These are phyloP conservation scores for Elysia chlorotica DNA, from an alignment of 1,140 invertebrate species.

Conservation along the genomic window DNA sequence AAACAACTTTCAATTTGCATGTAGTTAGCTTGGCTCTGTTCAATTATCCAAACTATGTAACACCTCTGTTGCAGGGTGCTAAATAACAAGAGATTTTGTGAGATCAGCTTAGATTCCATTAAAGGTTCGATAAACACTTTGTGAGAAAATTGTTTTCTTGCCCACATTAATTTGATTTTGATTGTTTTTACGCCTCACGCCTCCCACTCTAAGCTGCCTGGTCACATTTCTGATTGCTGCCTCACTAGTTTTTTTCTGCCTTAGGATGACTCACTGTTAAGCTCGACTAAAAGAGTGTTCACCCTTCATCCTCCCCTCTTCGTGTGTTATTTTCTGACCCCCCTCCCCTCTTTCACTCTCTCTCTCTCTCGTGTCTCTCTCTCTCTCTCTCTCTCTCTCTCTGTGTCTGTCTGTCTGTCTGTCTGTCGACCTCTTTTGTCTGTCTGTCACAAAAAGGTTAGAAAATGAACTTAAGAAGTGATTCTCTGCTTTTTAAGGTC, in stretches of 20 bases:
- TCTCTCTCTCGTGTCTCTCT: slow-evolving; percentile 18
- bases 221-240: no score
- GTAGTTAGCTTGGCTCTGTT: no score
- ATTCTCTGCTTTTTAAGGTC: no score
- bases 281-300: no score
- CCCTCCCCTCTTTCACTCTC: neutral
- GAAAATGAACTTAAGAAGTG: no score
- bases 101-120: no score
- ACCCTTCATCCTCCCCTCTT: no score
- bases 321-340: neutral
- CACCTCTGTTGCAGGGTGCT: no score
- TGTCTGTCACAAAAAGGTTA: neutral
- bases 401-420: neutral
- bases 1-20: no score
- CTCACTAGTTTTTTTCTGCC: neutral
- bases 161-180: neutral
- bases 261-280: neutral
- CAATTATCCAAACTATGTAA: no score
- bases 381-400: neutral
- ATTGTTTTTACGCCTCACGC: neutral
- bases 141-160: neutral
- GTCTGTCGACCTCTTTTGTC: neutral
- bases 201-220: neutral
- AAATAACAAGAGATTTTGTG: no score
- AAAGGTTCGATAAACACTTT: no score